Evolutionary conservation across 2,888 invertebrate species (phyloP).

Genomic region (Athalia rosae): DNA sequence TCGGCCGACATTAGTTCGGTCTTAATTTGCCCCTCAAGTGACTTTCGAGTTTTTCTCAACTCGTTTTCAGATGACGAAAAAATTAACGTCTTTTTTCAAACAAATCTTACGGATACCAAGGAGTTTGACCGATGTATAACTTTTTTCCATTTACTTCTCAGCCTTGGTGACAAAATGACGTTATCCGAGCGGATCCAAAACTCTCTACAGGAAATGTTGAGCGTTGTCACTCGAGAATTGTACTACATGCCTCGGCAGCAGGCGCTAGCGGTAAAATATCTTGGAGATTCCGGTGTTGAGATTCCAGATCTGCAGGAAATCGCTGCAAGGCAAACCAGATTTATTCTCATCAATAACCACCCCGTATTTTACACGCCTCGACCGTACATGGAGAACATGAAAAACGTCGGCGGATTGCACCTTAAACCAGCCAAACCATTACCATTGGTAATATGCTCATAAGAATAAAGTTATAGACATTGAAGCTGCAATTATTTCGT

Average conservation of each 20-base stretch:
- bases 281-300: constrained; percentile 60
- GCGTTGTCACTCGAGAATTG: constrained; percentile 65
- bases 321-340: constrained; percentile 63
- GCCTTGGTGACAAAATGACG: constrained; percentile 72
- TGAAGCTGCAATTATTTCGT: neutral
- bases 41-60: too few species aligned
- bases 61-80: too few species aligned
- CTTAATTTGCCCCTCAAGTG: too few species aligned
- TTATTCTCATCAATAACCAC: constrained; percentile 69
- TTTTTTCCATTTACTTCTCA: neutral
- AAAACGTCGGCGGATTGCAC: constrained; percentile 69
- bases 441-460: constrained; percentile 24
- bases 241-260: constrained; percentile 71
- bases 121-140: too few species aligned
- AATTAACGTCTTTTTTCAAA: too few species aligned
- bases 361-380: constrained; percentile 67
- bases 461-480: neutral
- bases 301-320: constrained; percentile 60
- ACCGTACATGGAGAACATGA: constrained; percentile 71
- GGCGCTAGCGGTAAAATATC: constrained; percentile 63
- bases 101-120: too few species aligned
- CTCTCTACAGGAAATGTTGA: constrained; percentile 68
- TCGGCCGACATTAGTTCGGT: too few species aligned
- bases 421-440: constrained; percentile 37
- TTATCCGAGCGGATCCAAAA: constrained; percentile 77